These are phyloP conservation scores for Budorcas taxicolor DNA, from an alignment of 2,113 vertebrate genomes.

Conservation along the genomic window DNA sequence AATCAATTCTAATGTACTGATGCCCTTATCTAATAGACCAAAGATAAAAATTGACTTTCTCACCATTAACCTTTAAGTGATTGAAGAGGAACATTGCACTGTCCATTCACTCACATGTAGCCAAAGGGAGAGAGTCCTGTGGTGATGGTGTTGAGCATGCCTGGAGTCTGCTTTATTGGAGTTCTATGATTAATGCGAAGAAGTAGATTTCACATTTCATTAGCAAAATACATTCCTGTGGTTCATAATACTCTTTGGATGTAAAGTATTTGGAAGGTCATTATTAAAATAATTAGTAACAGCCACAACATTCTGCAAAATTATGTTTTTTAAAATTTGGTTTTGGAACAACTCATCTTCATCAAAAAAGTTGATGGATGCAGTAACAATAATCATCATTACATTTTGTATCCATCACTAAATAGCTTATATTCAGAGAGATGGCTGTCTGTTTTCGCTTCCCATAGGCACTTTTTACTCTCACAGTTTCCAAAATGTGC, in stretches of 20 bases:
- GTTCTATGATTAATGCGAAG: not conserved
- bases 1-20: constrained; percentile 31
- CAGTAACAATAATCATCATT: not conserved
- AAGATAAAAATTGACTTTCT: constrained; percentile 31
- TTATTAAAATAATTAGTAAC: constrained; percentile 14
- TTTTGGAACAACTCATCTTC: not conserved
- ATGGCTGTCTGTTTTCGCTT: not conserved
- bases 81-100: not conserved
- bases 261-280: not conserved
- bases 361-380: not conserved
- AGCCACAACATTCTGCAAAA: not conserved
- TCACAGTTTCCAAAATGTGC: not conserved
- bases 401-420: not conserved
- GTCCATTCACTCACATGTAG: not conserved
- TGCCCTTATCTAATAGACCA: constrained; percentile 5
- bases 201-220: not conserved
- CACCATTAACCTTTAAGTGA: not conserved
- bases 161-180: not conserved
- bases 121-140: not conserved
- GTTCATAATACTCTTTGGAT: not conserved
- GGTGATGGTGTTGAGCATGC: not conserved
- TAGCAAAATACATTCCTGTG: not conserved
- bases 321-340: not conserved
- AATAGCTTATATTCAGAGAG: not conserved
- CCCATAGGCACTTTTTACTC: not conserved